Conservation (phyloP, 1,140 invertebrate genomes). For the Macrosteles quadrilineatus region DNA sequence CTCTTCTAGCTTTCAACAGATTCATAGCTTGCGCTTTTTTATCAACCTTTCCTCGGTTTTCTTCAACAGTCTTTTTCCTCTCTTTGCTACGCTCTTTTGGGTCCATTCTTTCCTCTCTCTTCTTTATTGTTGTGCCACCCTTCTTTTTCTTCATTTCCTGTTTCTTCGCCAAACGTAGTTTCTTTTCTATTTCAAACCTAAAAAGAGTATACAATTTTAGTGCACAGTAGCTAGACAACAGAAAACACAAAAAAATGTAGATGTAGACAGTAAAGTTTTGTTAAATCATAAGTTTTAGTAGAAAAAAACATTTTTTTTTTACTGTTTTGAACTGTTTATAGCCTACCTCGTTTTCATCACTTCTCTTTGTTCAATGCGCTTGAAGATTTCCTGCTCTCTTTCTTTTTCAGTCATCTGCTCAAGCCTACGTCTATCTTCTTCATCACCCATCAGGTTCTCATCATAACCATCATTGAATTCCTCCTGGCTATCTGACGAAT, state of each 20-base stretch:
- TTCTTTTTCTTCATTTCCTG: constrained; percentile 70
- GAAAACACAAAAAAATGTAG: too few species aligned
- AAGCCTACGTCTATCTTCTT: constrained; percentile 86
- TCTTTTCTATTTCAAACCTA: constrained; percentile 96
- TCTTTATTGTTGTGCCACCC: constrained; percentile 53
- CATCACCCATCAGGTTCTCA: constrained; percentile 96
- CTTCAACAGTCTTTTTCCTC: constrained; percentile 89
- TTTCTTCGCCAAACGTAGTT: constrained; percentile 83
- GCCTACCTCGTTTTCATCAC: constrained; percentile 82
- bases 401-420: constrained; percentile 96
- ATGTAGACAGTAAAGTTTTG: too few species aligned
- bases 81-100: constrained; percentile 83
- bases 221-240: too few species aligned
- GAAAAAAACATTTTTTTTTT: too few species aligned
- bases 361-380: constrained; percentile 91
- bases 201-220: too few species aligned
- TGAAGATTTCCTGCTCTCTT: constrained; percentile 95
- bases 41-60: constrained; percentile 76
- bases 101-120: constrained; percentile 65
- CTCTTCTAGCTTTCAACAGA: constrained; percentile 82
- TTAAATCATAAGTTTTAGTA: too few species aligned
- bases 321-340: too few species aligned
- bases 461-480: constrained; percentile 87
- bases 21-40: constrained; percentile 92
- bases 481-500: constrained; percentile 59